Base-by-base conservation (phyloP, 2,888 invertebrate species). In the Deilephila elpenor region DNA sequence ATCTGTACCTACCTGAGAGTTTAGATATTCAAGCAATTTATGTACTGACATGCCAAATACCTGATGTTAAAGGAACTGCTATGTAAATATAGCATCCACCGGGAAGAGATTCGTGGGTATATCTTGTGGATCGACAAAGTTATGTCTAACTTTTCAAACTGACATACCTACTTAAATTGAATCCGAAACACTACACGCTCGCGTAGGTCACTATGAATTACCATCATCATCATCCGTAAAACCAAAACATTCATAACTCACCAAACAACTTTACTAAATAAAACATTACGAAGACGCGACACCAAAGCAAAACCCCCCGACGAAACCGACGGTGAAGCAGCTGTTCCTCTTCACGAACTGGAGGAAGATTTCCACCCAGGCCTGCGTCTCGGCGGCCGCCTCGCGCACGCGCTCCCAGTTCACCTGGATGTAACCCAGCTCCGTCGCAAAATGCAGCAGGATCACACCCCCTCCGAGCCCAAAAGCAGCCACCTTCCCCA, bases 381-480 rank as follows among this genome's bases (percentile, higher is more conserved):
- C 96, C 59, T 96, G 96, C 20, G 97, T 96, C 83, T 96, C 96
- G 74, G 97, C 96, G 0, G 97, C 95, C 73, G 97, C 96, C 77
- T 96, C 96, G 79, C 96, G 96, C 3, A 99, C 95, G 87, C 97
- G 96, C 59, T 97, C 97, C 99, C 99, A 99, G 90, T 99, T 98
- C 73, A 98, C 96, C 79, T 97, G 96, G 7, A 99, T 97, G 83
- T 98, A 98, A 3, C 98, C 99, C 79, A 97, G 96, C 83, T 98
- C 97, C 77, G 97, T 97, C 0, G 98, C 99, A 67, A 99, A 95
- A 95, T 99, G 97, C 53, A 99, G 91, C 19, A 98, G 92, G 73
- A 99, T 96, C 32, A 99, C 96, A 34, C 98, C 97, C 11, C 98
- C 98, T 56, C 99, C 99, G 59, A 99, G 93, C 0, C 98, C 97